Evolutionary conservation across 2,888 invertebrate species (phyloP).

Genomic region (Malthinus flaveolus): DNA sequence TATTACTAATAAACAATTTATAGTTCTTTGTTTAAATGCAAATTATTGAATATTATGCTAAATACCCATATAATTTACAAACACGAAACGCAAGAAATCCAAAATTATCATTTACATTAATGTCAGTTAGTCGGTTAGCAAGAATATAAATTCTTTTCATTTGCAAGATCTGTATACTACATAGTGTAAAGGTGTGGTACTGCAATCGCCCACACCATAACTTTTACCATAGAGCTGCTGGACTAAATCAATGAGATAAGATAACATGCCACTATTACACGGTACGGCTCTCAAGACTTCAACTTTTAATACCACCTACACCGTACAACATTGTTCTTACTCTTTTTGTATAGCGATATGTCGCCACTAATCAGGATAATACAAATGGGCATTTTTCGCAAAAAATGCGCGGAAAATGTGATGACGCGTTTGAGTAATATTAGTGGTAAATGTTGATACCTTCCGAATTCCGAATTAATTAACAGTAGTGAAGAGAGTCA

Average conservation of each 20-base stretch:
- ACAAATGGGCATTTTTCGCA: no score
- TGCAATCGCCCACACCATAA: constrained; percentile 23
- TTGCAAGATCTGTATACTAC: constrained; percentile 8
- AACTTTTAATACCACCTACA: constrained; percentile 23
- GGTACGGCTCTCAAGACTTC: constrained; percentile 31
- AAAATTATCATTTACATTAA: constrained; percentile 8
- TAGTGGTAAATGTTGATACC: no score
- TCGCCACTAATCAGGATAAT: constrained; percentile 7
- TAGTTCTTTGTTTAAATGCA: constrained; percentile 1
- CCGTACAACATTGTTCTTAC: constrained; percentile 12
- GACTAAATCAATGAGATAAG: constrained; percentile 32
- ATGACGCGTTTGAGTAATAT: no score
- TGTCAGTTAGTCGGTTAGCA: constrained; percentile 10
- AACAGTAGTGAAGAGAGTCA: no score
- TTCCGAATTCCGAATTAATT: no score
- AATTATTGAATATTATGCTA: neutral
- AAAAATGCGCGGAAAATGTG: no score
- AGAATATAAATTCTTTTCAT: constrained; percentile 14
- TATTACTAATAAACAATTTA: no score
- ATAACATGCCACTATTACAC: constrained; percentile 29
- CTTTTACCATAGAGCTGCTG: constrained; percentile 26
- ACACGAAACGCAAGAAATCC: neutral
- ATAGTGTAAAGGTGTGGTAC: constrained; percentile 21
- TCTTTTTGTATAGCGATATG: neutral
- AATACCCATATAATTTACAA: constrained; percentile 5